These are phyloP conservation scores for Drosophila atripex DNA, from an alignment of 2,888 invertebrate genomes.

Conservation along the genomic window DNA sequence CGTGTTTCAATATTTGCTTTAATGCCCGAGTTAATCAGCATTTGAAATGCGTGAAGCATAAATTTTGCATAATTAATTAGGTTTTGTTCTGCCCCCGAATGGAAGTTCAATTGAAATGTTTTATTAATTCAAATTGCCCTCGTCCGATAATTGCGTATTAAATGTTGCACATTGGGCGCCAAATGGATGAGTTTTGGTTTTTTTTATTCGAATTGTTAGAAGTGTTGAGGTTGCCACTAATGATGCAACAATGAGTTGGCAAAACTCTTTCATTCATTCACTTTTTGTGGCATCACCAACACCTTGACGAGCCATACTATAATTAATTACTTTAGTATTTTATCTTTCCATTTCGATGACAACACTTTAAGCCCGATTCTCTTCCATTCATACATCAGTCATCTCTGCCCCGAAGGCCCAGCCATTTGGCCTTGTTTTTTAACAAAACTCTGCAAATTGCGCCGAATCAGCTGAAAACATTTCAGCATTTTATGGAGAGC, in stretches of 20 bases:
- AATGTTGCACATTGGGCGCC: constrained; percentile 2
- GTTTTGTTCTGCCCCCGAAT: constrained; percentile 3
- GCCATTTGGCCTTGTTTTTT: constrained; percentile 25
- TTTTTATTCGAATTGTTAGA: neutral
- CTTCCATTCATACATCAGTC: neutral
- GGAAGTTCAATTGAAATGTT: constrained; percentile 1
- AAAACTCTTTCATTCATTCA: neutral
- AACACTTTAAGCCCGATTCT: neutral
- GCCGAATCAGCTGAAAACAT: constrained; percentile 40
- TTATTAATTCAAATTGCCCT: constrained; percentile 30
- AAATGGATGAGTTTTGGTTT: constrained; percentile 1
- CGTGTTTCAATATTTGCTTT: constrained; percentile 7
- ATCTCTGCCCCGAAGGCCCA: constrained; percentile 10
- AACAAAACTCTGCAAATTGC: constrained; percentile 20
- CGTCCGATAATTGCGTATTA: constrained; percentile 26
- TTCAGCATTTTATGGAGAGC: constrained; percentile 29
- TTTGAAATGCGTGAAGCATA: constrained; percentile 21
- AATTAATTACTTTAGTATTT: constrained; percentile 10
- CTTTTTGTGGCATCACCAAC: constrained; percentile 10
- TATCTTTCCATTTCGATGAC: neutral
- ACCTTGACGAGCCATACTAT: constrained; percentile 8
- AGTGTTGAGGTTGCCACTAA: constrained; percentile 12
- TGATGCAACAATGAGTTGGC: constrained; percentile 30
- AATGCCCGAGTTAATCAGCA: constrained; percentile 19
- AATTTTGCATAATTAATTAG: constrained; percentile 39